Evolutionary conservation across 2,113 vertebrate genomes (phyloP).

Genomic region (Hystrix brachyura): DNA sequence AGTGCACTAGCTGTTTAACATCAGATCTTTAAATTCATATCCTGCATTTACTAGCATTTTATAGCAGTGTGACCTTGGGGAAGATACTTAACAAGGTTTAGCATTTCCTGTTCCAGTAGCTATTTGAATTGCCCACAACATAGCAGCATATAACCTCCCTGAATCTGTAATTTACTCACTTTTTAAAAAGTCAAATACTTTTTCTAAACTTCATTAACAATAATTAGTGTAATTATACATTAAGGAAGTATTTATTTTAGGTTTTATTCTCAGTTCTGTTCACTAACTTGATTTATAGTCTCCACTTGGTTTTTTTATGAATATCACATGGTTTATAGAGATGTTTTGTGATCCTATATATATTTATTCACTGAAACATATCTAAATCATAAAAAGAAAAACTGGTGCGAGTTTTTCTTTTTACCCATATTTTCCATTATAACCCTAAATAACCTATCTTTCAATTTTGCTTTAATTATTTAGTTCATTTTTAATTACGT

Average conservation of each 20-base stretch:
- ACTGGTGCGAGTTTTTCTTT: background rate
- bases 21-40: background rate
- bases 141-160: background rate
- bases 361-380: background rate
- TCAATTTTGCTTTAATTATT: background rate
- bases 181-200: background rate
- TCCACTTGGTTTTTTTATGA: background rate
- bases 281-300: conserved; percentile 3
- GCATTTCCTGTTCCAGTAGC: background rate
- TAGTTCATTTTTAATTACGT: background rate
- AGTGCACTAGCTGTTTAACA: background rate
- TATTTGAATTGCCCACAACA: background rate
- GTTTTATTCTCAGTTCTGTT: conserved; percentile 24
- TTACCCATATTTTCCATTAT: background rate
- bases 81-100: background rate
- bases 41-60: background rate
- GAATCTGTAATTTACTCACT: background rate
- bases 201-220: background rate
- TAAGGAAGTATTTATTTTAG: background rate
- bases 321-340: background rate
- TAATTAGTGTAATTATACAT: background rate
- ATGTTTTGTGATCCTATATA: background rate
- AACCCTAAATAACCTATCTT: background rate
- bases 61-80: background rate
- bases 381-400: background rate